A percentile compares a stretch with the other conserved stretches of the same genome.
Evolutionary conservation across 2,888 invertebrate species (phyloP).

Genomic region (Resseliella maxima): DNA sequence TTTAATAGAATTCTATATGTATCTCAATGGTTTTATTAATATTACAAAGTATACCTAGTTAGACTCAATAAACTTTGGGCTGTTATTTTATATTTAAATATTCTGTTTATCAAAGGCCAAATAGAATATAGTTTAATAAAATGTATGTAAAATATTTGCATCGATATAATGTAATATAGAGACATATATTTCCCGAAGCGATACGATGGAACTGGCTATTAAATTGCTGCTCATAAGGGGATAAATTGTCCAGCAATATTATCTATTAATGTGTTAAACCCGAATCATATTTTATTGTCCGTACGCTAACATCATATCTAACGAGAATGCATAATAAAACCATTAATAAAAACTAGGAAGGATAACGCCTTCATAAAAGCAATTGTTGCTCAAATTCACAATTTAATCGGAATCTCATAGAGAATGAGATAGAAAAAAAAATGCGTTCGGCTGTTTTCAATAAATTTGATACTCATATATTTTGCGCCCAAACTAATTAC

Average conservation of each 20-base stretch:
- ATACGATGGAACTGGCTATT: neutral
- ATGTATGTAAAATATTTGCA: constrained; percentile 34
- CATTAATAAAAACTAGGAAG: neutral
- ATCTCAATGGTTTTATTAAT: no score
- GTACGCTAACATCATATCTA: neutral
- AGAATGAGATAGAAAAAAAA: neutral
- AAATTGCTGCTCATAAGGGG: constrained; percentile 28
- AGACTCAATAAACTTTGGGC: neutral
- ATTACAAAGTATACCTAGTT: neutral
- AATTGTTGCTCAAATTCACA: constrained; percentile 12
- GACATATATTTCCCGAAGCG: neutral
- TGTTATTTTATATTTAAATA: neutral
- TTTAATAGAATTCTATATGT: constrained; percentile 41
- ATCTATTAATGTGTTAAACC: neutral
- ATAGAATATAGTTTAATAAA: constrained; percentile 27
- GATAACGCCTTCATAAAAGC: constrained; percentile 11
- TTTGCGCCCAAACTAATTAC: neutral
- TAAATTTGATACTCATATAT: neutral
- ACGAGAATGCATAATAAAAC: constrained; percentile 31
- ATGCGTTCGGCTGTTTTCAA: neutral
- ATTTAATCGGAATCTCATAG: neutral
- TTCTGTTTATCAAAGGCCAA: neutral
- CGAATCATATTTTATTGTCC: constrained; percentile 18
- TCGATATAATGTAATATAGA: neutral
- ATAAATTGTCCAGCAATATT: constrained; percentile 25